Evolutionary conservation across 2,113 vertebrate genomes (phyloP), one percentile per base, ranked within the genome.

Genomic region (Fulica atra): DNA sequence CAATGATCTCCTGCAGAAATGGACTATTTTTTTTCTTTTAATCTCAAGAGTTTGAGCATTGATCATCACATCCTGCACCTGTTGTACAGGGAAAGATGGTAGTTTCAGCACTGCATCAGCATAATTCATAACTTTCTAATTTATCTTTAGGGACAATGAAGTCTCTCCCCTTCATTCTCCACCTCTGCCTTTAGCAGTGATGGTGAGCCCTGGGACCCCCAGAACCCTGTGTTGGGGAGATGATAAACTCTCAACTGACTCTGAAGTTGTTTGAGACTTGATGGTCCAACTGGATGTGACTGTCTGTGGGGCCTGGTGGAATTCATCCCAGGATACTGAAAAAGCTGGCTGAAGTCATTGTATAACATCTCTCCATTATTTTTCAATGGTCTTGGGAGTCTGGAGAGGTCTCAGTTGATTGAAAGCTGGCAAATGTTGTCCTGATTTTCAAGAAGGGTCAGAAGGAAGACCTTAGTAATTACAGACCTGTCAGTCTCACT

Each of bases 261-360:
- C 16, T 85, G 29, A 61, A 36, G 11, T 48, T 36, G 2, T 42
- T 88, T 1, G 9, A 59, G 33, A 72, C 26, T 59, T 72, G 13
- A 33, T 72, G 15, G 31, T 50, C 14, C 42, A 36, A 7, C 12
- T 72, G 51, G 26, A 44, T 44, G 23, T 0, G 0, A 8, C 35
- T 6, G 5, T 51, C 11, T 77, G 9, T 33, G 21, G 7, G 7
- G 7, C 2, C 26, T 1, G 4, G 36, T 16, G 13, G 33, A 13
- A 46, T 72, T 79, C 26, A n/a, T 16, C 33, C 28, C 33, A 54
- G 36, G 21, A 4, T 54, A 56, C 19, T 28, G n/a, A 38, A 46
- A 40, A 25, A 73, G 16, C 6, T 73, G 20, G 19, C 10, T 1
- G 0, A 57, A 35, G 9, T 42, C 31, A 35, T 50, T 3, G 2